Evolutionary conservation across 2,888 invertebrate genomes (phyloP).

Genomic region (Limnephilus auricula): DNA sequence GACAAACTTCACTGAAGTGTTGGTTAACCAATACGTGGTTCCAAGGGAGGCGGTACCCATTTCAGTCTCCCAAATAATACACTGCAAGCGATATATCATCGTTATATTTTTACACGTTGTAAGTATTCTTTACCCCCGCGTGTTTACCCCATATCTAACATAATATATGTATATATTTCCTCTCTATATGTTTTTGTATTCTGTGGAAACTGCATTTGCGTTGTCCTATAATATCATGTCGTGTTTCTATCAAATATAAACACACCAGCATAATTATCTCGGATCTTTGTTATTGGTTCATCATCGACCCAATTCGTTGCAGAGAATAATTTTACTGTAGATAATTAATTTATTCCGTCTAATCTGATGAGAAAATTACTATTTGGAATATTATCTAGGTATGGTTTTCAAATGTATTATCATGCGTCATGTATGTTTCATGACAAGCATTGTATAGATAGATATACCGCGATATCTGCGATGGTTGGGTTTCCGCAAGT

Average conservation of each 20-base stretch:
- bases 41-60: too few species aligned
- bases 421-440: background rate
- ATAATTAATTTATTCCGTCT: background rate
- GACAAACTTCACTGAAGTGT: too few species aligned
- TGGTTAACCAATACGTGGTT: too few species aligned
- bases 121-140: background rate
- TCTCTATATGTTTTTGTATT: background rate
- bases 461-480: too few species aligned
- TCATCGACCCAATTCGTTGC: background rate
- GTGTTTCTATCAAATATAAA: background rate
- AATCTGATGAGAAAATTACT: background rate
- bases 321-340: background rate
- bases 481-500: too few species aligned
- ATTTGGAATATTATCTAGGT: background rate
- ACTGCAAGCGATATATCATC: background rate
- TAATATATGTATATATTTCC: background rate
- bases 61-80: too few species aligned
- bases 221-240: background rate
- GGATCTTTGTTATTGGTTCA: background rate
- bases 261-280: background rate
- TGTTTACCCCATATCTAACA: background rate
- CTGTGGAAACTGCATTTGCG: background rate
- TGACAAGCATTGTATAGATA: background rate
- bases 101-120: background rate
- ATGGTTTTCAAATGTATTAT: background rate